These are phyloP conservation scores for Andrena chrysosceles DNA, from an alignment of 2,888 invertebrate genomes.

Conservation along the genomic window DNA sequence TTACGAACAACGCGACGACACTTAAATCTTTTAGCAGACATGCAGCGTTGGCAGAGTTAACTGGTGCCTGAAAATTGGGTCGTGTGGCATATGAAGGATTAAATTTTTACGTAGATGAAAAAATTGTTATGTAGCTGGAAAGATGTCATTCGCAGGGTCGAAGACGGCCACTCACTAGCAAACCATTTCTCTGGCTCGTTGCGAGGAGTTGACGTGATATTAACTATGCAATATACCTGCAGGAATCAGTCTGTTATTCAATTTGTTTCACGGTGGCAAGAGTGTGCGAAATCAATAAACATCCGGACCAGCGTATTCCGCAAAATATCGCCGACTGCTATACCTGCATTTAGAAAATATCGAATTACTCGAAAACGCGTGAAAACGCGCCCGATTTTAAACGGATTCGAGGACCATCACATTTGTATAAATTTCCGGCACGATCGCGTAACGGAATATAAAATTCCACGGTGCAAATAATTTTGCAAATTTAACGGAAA, in stretches of 20 bases:
- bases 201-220: too few species aligned
- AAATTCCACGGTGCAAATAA: slow-evolving; percentile 1
- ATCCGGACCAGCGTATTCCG: not conserved
- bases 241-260: not conserved
- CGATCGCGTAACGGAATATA: not conserved
- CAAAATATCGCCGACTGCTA: not conserved
- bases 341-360: not conserved
- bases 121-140: too few species aligned
- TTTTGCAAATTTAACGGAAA: slow-evolving; percentile 4
- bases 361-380: not conserved
- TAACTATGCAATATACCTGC: not conserved
- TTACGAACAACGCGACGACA: not conserved
- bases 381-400: slow-evolving; percentile 9
- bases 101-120: too few species aligned
- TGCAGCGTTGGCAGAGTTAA: not conserved
- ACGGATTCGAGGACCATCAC: not conserved
- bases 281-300: not conserved
- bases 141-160: not conserved
- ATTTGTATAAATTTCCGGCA: slow-evolving; percentile 11
- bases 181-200: not conserved
- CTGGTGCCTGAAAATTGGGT: not conserved
- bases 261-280: not conserved
- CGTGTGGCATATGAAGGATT: too few species aligned
- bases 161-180: not conserved
- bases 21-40: not conserved